A percentile compares a stretch with the other conserved stretches of the same genome.
These are phyloP conservation scores for Takifugu flavidus DNA, from an alignment of 2,113 vertebrate genomes.

Conservation along the genomic window DNA sequence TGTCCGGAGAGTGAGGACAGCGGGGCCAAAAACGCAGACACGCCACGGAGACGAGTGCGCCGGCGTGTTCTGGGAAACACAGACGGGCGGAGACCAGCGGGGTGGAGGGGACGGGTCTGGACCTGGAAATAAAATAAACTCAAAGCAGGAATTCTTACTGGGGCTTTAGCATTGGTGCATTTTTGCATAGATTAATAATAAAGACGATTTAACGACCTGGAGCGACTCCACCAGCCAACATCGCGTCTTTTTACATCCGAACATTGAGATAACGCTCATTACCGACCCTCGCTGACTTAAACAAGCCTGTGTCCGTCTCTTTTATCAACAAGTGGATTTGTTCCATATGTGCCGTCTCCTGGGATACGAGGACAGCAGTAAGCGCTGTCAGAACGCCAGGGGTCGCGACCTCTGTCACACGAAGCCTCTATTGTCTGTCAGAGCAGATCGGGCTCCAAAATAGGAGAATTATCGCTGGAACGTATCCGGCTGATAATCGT, in stretches of 20 bases:
- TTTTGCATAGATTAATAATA: no score
- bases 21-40: slow-evolving; percentile 55
- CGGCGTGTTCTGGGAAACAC: slow-evolving; percentile 14
- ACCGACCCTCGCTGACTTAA: no score
- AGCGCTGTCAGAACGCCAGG: slow-evolving; percentile 24
- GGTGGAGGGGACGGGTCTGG: no score
- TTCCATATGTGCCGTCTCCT: slow-evolving; percentile 21
- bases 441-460: slow-evolving; percentile 24
- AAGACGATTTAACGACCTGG: no score
- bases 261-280: no score
- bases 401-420: slow-evolving; percentile 54
- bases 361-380: slow-evolving; percentile 62
- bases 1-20: slow-evolving; percentile 61
- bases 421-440: slow-evolving; percentile 50
- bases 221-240: neutral
- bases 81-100: neutral
- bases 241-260: neutral
- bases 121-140: no score
- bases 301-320: neutral
- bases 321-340: slow-evolving; percentile 34
- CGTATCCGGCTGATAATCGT: slow-evolving; percentile 42
- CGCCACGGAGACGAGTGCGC: slow-evolving; percentile 37
- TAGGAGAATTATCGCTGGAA: slow-evolving; percentile 25
- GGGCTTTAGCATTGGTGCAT: no score
- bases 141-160: no score